Evolutionary conservation across 2,888 invertebrate genomes (phyloP), one percentile per base, ranked within the genome.

Genomic region (Drosophila atripex): DNA sequence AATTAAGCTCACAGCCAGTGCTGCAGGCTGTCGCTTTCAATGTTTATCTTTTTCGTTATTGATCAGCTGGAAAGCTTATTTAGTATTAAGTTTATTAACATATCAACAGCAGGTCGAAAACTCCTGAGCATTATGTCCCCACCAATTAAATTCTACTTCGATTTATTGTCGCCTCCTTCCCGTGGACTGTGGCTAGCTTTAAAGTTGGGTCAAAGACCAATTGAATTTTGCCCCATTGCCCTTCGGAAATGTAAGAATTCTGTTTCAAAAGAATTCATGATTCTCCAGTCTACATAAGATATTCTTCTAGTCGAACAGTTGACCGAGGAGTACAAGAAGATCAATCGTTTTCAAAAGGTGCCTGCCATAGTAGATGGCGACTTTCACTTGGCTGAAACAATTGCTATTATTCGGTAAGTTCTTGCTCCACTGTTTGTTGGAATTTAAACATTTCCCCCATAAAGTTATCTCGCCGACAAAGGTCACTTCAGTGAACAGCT

Each of bases 91-190:
- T 21, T 4, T 9, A 23, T 12, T 18, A 28, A 52, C 35, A 21
- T 16, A 6, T 11, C 1, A 5, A 18, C 23, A 65, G 32, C 38
- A 25, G 23, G 46, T 16, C 9, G 9, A 12, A 28, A 52, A n/a
- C n/a, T 8, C 46, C n/a, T 35, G 1, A 14, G n/a, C 14, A n/a
- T n/a, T 35, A 89, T 89, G 86, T 53, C 80, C 1, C 63, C 77
- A 39, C 35, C 66, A 12, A 49, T 89, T 35, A 88, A 77, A 90
- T 92, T 94, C 43, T 96, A 95, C 88, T 95, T 92, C 78, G 95
- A 96, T 91, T 91, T 95, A 5, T 92, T 96, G 92, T 96, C 96
- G 0, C 96, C 95, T 87, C 95, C 96, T 0, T 94, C 94, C 2
- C 93, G 96, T 83, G 94, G 95, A n/a, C 76, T 96, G 9, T 95